These are phyloP conservation scores for Augochlora pura DNA, from an alignment of 1,140 invertebrate species.

Conservation along the genomic window DNA sequence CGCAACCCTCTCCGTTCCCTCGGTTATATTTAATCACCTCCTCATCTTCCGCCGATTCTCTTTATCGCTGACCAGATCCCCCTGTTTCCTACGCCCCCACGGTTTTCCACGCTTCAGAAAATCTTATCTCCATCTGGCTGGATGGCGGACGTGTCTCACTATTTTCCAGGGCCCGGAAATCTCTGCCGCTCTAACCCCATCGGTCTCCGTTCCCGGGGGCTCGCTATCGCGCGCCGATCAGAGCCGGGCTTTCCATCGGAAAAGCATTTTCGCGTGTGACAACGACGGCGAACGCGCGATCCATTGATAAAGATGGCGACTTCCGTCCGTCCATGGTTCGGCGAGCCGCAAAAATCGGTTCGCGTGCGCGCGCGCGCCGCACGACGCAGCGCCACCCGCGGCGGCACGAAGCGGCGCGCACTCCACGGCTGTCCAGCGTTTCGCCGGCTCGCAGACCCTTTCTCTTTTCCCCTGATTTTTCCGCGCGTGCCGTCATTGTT, in stretches of 20 bases:
- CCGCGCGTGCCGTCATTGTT: not conserved
- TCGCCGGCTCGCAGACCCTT: not conserved
- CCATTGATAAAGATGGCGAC: constrained; percentile 34
- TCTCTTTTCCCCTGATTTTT: not conserved
- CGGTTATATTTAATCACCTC: not conserved
- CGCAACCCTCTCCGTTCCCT: constrained; percentile 8
- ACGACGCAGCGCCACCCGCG: not conserved
- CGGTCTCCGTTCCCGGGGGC: not conserved
- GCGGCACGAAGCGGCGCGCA: constrained; percentile 17
- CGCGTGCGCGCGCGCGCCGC: constrained; percentile 17
- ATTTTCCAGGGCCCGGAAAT: not conserved
- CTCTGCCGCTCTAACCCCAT: not conserved
- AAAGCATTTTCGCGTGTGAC: constrained; percentile 19
- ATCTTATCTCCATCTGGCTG: constrained; percentile 24
- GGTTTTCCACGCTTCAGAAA: not conserved
- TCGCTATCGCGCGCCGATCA: constrained; percentile 9
- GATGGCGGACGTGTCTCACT: no score
- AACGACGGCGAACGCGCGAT: constrained; percentile 19
- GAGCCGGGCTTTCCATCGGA: not conserved
- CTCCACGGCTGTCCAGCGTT: constrained; percentile 7
- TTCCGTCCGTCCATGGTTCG: constrained; percentile 15
- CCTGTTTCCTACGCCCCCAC: no score
- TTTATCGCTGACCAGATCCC: not conserved
- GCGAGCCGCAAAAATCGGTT: constrained; percentile 6
- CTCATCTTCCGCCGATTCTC: not conserved